A percentile compares a stretch with the other conserved stretches of the same genome.
These are phyloP conservation scores for Thalpophila matura DNA, from an alignment of 2,888 invertebrate species.

Conservation along the genomic window DNA sequence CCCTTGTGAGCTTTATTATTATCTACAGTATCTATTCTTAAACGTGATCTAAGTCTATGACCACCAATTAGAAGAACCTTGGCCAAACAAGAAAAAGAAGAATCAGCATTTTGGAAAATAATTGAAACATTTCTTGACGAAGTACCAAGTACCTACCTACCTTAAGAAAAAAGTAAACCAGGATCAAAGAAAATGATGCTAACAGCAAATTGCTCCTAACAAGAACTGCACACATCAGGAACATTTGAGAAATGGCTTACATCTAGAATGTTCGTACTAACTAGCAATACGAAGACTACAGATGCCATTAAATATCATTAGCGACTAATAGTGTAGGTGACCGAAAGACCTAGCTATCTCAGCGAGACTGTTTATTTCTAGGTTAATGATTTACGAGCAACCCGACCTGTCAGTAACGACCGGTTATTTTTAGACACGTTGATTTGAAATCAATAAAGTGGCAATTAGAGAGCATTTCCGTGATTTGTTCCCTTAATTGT, in stretches of 20 bases:
- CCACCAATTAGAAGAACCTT: not conserved
- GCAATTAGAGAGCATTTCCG: conserved; percentile 41
- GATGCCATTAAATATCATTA: conserved; percentile 45
- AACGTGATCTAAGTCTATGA: too few species aligned
- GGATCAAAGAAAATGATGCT: too few species aligned
- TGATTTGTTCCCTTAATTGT: conserved; percentile 45
- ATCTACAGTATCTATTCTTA: too few species aligned
- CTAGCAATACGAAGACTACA: conserved; percentile 24
- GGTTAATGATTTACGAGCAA: conserved; percentile 58
- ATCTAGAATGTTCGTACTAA: conserved; percentile 29
- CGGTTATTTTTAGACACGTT: conserved; percentile 39
- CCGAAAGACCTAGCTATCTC: conserved; percentile 60
- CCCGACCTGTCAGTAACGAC: conserved; percentile 39
- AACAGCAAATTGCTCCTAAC: not conserved
- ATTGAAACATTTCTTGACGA: too few species aligned
- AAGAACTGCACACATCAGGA: not conserved
- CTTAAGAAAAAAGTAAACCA: not conserved
- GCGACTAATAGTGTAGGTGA: conserved; percentile 34
- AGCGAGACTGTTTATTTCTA: conserved; percentile 47
- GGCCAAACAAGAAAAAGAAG: not conserved
- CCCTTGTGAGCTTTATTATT: too few species aligned
- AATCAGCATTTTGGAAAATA: too few species aligned
- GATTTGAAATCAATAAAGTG: conserved; percentile 55
- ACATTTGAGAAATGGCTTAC: conserved; percentile 25
- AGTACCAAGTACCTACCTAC: too few species aligned